These are phyloP conservation scores for Schizopygopsis malacanthus DNA, from an alignment of 2,797 vertebrate species.

Conservation along the genomic window DNA sequence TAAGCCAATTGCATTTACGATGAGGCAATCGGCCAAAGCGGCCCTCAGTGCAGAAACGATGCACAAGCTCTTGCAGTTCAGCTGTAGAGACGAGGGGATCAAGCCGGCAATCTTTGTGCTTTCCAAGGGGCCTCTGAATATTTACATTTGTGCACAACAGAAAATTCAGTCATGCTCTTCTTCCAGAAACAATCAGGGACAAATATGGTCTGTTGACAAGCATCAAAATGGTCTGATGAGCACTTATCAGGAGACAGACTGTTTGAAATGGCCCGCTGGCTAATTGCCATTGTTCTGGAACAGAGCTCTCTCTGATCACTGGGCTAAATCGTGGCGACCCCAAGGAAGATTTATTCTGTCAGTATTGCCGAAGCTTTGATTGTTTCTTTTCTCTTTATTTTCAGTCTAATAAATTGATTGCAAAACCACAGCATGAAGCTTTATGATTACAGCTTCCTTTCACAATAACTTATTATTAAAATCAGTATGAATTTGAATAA, in stretches of 20 bases:
- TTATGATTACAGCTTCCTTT: not conserved
- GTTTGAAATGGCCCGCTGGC: constrained; percentile 9
- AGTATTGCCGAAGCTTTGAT: not conserved
- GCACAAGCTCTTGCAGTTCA: constrained; percentile 23
- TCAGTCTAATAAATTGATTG: constrained; percentile 11
- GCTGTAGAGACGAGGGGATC: constrained; percentile 18
- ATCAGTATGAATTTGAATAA: constrained; percentile 15
- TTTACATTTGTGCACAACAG: constrained; percentile 21
- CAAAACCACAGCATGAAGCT: not conserved
- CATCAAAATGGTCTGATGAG: constrained; percentile 6
- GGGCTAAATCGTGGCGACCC: not conserved
- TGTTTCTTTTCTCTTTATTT: constrained; percentile 18
- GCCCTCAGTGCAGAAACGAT: constrained; percentile 15
- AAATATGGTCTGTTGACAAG: constrained; percentile 30
- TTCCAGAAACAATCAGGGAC: constrained; percentile 12
- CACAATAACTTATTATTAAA: constrained; percentile 35
- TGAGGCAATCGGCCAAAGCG: constrained; percentile 44
- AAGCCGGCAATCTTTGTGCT: constrained; percentile 21
- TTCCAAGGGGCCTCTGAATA: constrained; percentile 23
- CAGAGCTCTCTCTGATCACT: constrained; percentile 41
- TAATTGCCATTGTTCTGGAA: constrained; percentile 45
- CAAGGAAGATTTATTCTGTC: constrained; percentile 7
- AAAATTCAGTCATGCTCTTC: not conserved
- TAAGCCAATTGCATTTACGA: constrained; percentile 38
- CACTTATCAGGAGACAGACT: not conserved